Evolutionary conservation across 1,140 invertebrate species (phyloP), one percentile per base, ranked within the genome.

Genomic region (Odontomachus brunneus): DNA sequence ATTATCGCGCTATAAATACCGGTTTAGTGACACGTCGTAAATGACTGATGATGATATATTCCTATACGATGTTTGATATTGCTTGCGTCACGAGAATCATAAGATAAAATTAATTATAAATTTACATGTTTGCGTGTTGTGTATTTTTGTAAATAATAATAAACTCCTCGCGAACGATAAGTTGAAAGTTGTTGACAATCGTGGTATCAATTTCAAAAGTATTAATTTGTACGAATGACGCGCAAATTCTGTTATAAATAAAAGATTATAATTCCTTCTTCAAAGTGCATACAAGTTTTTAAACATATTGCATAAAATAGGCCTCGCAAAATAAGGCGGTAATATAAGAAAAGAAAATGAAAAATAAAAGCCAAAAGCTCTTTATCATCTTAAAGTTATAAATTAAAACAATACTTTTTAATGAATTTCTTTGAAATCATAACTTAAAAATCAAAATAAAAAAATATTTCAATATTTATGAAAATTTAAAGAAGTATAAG

Each of bases 101-200:
- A 78, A 78, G 75, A 78, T 78, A 78, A 57, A 55, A 78, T 55
- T 69, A 22, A 78, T 66, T 66, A 55, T 76, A 63, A 44, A 44
- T 78, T 78, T 78, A 49, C 7, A n/a, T 60, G 12, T 62, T 17
- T 51, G 22, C 44, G 62, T 29, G 26, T 44, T 5, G 29, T 5
- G 12, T 33, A 14, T 78, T 9, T 67, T 24, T 78, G 26, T 44
- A 24, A 14, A 53, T 12, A 75, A 29, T 12, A 55, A 9, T 76
- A 55, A 69, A 4, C 15, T 4, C 55, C 11, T 67, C 11, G 11
- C 19, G 24, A 33, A 44, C 29, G 63, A 55, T 44, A 44, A 55
- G 48, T 19, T 4, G 22, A 9, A 12, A 19, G 59, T 15, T 75
- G 49, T 55, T 65, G 73, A 75, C 26, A 65, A 57, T 69, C 51